phyloP scores from a whole-genome alignment of 2,113 vertebrate species.

The Motacilla tschutschensis region DNA sequence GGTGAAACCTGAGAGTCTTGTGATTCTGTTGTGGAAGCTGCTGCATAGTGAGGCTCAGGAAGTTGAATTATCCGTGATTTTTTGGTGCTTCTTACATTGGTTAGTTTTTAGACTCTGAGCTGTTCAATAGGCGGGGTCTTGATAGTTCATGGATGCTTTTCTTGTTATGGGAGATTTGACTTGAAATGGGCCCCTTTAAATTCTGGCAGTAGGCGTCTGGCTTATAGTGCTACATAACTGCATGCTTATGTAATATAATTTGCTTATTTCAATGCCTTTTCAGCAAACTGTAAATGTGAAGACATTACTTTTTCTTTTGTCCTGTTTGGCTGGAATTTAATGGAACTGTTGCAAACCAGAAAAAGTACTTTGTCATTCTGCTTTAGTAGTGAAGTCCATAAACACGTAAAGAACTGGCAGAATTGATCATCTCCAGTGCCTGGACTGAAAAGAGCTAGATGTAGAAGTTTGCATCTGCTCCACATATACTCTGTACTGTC shows the following conservation, averaged over 20 bases:
- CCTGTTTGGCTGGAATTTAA: slow-evolving; percentile 1
- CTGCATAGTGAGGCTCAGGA: fast-evolving
- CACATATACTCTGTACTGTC: background rate
- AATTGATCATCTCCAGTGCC: background rate
- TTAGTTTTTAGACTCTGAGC: background rate
- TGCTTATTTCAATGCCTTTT: slow-evolving; percentile 37
- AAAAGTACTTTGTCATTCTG: background rate
- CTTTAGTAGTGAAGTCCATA: background rate
- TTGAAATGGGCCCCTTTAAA: slow-evolving; percentile 56
- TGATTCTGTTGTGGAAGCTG: background rate
- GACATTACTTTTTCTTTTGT: background rate
- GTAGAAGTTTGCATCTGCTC: background rate
- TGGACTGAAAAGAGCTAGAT: background rate
- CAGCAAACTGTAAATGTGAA: slow-evolving; percentile 44
- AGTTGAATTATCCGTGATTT: background rate
- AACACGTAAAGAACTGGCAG: background rate
- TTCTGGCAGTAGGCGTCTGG: slow-evolving; percentile 39
- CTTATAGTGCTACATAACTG: slow-evolving; percentile 43
- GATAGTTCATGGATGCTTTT: slow-evolving; percentile 31
- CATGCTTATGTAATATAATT: slow-evolving; percentile 31
- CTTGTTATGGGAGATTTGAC: slow-evolving; percentile 52
- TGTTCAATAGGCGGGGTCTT: background rate
- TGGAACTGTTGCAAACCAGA: slow-evolving; percentile 22
- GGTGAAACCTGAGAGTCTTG: background rate
- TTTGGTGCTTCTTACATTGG: background rate